Conservation (phyloP, 2,888 invertebrate species). For the Drosophila imparisetae region DNA sequence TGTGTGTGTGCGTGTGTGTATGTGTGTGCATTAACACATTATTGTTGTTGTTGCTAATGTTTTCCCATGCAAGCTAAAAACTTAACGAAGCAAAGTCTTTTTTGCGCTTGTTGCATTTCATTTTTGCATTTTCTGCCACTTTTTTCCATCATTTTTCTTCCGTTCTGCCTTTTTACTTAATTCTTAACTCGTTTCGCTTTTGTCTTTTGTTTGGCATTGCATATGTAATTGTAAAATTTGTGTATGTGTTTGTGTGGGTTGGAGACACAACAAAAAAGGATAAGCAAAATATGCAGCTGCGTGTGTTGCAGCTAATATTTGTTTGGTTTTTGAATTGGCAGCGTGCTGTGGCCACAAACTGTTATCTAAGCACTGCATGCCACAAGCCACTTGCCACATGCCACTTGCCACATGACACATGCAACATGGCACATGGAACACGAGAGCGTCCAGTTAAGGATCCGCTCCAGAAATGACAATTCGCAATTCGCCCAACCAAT, state of each 20-base stretch:
- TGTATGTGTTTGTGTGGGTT: neutral
- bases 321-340: conserved; percentile 15
- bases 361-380: conserved; percentile 49
- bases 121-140: conserved; percentile 58
- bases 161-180: conserved; percentile 35
- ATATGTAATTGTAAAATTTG: conserved; percentile 69
- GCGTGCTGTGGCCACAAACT: conserved; percentile 37
- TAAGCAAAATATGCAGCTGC: conserved; percentile 26
- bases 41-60: conserved; percentile 54
- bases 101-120: conserved; percentile 65
- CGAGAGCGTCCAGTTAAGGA: conserved; percentile 15
- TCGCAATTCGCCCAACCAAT: conserved; percentile 4
- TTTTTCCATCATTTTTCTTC: conserved; percentile 9
- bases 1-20: conserved; percentile 39
- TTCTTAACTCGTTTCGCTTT: conserved; percentile 40
- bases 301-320: conserved; percentile 66
- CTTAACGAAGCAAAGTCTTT: conserved; percentile 79
- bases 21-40: conserved; percentile 70
- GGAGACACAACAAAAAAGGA: neutral
- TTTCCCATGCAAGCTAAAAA: conserved; percentile 67
- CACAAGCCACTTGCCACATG: conserved; percentile 7
- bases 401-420: conserved; percentile 7
- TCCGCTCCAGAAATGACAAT: conserved; percentile 34
- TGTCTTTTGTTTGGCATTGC: conserved; percentile 54
- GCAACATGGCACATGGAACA: conserved; percentile 7